Evolutionary conservation across 1,140 invertebrate genomes (phyloP).

Genomic region (Glossosoma conforme): DNA sequence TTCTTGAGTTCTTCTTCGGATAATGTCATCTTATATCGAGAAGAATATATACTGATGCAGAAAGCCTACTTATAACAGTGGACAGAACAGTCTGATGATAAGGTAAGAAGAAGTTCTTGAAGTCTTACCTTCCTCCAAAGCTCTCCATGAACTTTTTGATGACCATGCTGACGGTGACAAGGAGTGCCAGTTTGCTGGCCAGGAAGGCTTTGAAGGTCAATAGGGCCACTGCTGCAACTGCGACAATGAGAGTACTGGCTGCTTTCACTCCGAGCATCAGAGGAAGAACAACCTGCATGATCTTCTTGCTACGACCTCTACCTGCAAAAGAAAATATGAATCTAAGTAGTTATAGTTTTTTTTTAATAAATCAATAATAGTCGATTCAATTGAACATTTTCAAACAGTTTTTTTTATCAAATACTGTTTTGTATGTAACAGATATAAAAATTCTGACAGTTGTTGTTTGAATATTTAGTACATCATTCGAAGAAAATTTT

Average conservation of each 20-base stretch:
- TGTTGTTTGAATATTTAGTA: too few species aligned
- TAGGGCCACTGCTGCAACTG: constrained; percentile 52
- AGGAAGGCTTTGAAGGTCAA: constrained; percentile 58
- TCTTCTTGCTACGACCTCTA: constrained; percentile 45
- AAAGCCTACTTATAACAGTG: neutral
- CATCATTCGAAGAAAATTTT: too few species aligned
- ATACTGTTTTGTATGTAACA: too few species aligned
- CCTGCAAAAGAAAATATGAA: constrained; percentile 2
- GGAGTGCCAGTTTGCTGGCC: constrained; percentile 57
- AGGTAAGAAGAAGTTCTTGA: too few species aligned
- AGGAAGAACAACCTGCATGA: constrained; percentile 55
- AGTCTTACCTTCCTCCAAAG: constrained; percentile 41
- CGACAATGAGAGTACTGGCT: constrained; percentile 53
- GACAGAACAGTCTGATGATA: too few species aligned
- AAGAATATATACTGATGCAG: neutral
- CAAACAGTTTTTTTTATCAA: too few species aligned
- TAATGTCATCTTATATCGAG: too few species aligned
- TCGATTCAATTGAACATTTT: too few species aligned
- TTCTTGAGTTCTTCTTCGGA: too few species aligned
- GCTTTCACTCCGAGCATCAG: constrained; percentile 59
- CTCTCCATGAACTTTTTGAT: constrained; percentile 54
- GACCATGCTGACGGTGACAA: constrained; percentile 53
- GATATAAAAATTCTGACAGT: too few species aligned
- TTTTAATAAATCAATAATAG: too few species aligned
- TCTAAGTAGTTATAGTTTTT: too few species aligned